These are phyloP conservation scores for Vicugna pacos DNA, from an alignment of 2,113 vertebrate genomes.

Conservation along the genomic window DNA sequence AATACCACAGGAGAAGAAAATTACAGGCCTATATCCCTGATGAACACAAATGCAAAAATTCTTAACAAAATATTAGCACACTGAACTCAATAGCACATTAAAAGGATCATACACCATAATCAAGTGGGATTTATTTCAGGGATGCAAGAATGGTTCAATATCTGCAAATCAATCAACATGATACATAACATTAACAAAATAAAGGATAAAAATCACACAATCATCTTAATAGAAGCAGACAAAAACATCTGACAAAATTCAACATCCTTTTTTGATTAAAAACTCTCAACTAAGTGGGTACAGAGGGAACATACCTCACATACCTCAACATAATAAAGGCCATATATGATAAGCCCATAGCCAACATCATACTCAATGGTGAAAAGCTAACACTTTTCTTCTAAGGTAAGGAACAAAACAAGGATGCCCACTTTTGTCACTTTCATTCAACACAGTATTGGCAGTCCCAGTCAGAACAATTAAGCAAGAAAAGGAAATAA, in stretches of 20 bases:
- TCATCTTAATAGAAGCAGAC: not conserved
- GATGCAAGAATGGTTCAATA: too few species aligned
- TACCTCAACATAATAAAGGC: not conserved
- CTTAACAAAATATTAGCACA: not conserved
- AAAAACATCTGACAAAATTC: not conserved
- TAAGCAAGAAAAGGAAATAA: not conserved
- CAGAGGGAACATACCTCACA: not conserved
- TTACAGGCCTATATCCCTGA: not conserved
- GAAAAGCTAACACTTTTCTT: not conserved
- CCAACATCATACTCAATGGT: not conserved
- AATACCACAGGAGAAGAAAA: not conserved
- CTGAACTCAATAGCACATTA: too few species aligned
- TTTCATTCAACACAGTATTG: not conserved
- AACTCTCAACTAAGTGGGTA: not conserved
- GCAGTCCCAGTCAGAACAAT: not conserved
- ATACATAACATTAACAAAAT: too few species aligned
- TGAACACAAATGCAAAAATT: not conserved
- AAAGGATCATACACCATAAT: too few species aligned
- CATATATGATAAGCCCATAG: not conserved
- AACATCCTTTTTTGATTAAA: not conserved
- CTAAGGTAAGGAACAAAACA: not conserved
- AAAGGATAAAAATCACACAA: not conserved
- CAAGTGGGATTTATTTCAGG: too few species aligned
- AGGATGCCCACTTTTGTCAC: not conserved
- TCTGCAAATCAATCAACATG: too few species aligned